phyloP scores from a whole-genome alignment of 2,113 vertebrate species.

The Trochalopteron elliotii region DNA sequence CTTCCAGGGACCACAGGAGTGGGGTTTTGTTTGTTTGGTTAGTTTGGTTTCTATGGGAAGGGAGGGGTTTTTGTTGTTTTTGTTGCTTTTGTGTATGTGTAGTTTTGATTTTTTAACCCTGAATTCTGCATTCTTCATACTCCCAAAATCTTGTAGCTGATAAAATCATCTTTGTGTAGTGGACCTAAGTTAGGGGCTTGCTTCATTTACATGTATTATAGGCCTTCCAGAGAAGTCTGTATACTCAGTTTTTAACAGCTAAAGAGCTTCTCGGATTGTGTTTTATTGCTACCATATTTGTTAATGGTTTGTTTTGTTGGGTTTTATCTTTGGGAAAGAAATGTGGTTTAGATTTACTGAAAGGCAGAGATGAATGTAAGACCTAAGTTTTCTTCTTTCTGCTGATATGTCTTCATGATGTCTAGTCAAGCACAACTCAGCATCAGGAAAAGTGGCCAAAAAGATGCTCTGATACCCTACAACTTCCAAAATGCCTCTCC shows the following conservation, averaged over 20 bases:
- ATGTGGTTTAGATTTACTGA: neutral
- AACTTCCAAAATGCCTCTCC: neutral
- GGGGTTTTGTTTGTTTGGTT: neutral
- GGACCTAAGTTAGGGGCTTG: neutral
- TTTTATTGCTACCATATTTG: neutral
- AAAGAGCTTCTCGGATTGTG: neutral
- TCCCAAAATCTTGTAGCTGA: neutral
- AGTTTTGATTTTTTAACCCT: neutral
- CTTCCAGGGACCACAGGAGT: neutral
- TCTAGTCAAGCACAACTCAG: neutral
- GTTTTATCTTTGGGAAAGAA: neutral
- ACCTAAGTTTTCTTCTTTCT: neutral
- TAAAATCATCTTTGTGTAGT: neutral
- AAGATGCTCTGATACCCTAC: neutral
- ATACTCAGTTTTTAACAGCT: neutral
- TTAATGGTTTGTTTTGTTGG: neutral
- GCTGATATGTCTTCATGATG: neutral
- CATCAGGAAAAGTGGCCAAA: neutral
- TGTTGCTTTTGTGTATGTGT: neutral
- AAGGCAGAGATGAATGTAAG: neutral
- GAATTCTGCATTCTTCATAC: neutral
- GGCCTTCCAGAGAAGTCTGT: neutral
- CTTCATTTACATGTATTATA: neutral
- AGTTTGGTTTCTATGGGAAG: neutral
- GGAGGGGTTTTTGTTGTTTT: fast-evolving